phyloP scores from a whole-genome alignment of 2,888 invertebrate genomes.

The Noctua comes region DNA sequence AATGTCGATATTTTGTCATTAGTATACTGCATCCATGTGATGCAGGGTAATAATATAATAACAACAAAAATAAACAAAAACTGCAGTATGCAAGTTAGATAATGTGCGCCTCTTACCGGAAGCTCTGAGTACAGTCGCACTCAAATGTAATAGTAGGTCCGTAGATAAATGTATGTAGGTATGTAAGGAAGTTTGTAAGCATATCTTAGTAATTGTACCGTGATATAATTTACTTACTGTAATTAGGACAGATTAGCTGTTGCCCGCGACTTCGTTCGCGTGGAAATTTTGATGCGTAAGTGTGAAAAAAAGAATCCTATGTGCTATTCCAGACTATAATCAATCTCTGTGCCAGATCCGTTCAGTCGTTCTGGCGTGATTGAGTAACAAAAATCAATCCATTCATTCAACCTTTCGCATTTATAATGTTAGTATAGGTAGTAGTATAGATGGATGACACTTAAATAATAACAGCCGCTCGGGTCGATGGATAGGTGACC shows the following conservation, averaged over 20 bases:
- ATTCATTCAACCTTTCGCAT: too few species aligned
- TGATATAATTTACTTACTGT: constrained; percentile 20
- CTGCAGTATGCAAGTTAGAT: constrained; percentile 50
- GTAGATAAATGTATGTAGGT: constrained; percentile 29
- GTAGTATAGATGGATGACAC: too few species aligned
- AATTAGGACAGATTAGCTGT: neutral
- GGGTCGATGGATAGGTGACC: too few species aligned
- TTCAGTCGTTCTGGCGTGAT: too few species aligned
- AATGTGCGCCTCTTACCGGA: constrained; percentile 62
- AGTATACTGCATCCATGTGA: neutral
- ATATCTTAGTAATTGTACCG: constrained; percentile 22
- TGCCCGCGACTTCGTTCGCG: neutral
- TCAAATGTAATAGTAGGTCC: constrained; percentile 23
- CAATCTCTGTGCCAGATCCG: too few species aligned
- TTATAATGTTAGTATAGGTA: too few species aligned
- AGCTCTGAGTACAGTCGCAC: constrained; percentile 26
- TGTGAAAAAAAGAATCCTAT: too few species aligned
- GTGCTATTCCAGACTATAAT: too few species aligned
- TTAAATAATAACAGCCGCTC: too few species aligned
- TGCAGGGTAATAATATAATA: neutral
- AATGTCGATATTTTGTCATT: neutral
- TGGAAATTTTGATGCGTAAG: too few species aligned
- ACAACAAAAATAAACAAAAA: constrained; percentile 35
- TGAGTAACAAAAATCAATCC: too few species aligned
- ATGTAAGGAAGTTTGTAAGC: constrained; percentile 34